Percentiles rank a stretch among this genome's conserved stretches.
Conservation (phyloP, 1,140 invertebrate species). For the Pemphigus obesinymphae region DNA sequence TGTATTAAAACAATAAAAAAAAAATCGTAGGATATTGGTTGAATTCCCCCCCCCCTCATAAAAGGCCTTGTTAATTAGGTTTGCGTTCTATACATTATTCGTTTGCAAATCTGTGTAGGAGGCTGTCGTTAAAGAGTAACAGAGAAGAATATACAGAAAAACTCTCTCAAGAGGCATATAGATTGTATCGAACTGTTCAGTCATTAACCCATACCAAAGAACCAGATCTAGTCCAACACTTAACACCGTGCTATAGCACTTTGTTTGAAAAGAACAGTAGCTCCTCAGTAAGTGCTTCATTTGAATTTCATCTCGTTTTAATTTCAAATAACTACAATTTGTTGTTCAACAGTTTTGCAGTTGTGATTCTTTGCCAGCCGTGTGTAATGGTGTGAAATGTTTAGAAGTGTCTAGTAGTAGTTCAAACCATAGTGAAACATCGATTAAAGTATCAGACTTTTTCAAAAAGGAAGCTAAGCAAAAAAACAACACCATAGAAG, state of each 20-base stretch:
- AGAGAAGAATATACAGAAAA: constrained; percentile 59
- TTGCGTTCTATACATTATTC: not conserved
- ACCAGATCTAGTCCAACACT: constrained; percentile 56
- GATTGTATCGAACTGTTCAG: constrained; percentile 61
- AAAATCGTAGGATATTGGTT: too few species aligned
- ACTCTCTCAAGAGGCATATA: constrained; percentile 63
- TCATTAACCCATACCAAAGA: constrained; percentile 62
- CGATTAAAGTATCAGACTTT: constrained; percentile 7
- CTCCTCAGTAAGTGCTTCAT: not conserved
- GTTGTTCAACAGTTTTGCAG: constrained; percentile 44
- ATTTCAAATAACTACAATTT: not conserved
- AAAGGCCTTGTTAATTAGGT: not conserved
- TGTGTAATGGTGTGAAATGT: constrained; percentile 44
- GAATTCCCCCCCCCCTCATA: not conserved
- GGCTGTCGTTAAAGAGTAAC: constrained; percentile 46
- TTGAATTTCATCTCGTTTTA: not conserved
- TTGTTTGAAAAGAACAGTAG: constrained; percentile 20
- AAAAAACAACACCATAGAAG: constrained; percentile 53
- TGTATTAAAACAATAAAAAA: too few species aligned
- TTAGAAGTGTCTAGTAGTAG: constrained; percentile 41
- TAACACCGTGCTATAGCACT: constrained; percentile 46
- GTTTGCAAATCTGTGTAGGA: constrained; percentile 45
- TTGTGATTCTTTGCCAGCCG: constrained; percentile 46
- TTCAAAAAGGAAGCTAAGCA: not conserved
- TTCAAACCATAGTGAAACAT: constrained; percentile 21